Evolutionary conservation across 2,797 vertebrate species (phyloP), one percentile per base, ranked within the genome.

Genomic region (Gouania willdenowi): DNA sequence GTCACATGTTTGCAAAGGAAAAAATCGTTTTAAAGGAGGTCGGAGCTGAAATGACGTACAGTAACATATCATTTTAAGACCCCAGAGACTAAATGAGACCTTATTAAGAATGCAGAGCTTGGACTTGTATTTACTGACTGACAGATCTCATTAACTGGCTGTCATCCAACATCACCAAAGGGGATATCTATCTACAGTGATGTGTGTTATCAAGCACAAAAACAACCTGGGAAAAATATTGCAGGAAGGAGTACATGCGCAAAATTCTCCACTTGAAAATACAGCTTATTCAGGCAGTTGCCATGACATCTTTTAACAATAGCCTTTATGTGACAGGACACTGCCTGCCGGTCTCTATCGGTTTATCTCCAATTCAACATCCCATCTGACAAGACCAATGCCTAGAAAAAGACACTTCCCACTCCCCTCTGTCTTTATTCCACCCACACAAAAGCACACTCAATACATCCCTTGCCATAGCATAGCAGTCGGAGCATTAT

Each of bases 141-240:
- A 61, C 44, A 40, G 15, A 4, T 14, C n/a, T 53, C 27, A 53
- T 70, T 58, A 58, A 36, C 32, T 28, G 33, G 14, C 11, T 52
- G 46, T 53, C 54, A 56, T 52, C 19, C 32, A 13, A 49, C 51
- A 48, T 48, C 26, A 42, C 20, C 17, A 2, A 64, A 26, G 29
- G 15, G 55, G 67, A 31, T 18, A 30, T 31, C 48, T 56, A 29
- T 54, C 17, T 21, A 33, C 7, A 6, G 30, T 10, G 34, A 10
- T 25, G n/a, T 2, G 0, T n/a, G n/a, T n/a, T n/a, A n/a, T n/a
- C n/a, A n/a, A n/a, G n/a, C n/a, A n/a, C n/a, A n/a, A n/a, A n/a
- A 38, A 24, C n/a, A 24, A 20, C 0, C 2, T 11, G 22, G 22
- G 2, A 31, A 47, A 34, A 26, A 51, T 3, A 27, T 9, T 36